phyloP scores from a whole-genome alignment of 2,888 invertebrate species.

The Masnerella sp. region DNA sequence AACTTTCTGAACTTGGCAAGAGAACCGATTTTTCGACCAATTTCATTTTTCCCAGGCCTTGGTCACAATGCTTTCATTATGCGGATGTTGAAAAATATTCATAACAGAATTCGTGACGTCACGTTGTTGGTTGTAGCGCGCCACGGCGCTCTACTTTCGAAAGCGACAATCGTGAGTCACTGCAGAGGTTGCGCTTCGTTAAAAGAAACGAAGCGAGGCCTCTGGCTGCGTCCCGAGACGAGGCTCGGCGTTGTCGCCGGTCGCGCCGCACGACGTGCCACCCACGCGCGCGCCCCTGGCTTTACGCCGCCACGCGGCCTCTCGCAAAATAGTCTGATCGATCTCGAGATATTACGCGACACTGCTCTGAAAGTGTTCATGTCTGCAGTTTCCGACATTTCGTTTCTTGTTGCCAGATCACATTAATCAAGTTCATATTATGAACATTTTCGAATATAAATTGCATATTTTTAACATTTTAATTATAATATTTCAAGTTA shows the following conservation, averaged over 20 bases:
- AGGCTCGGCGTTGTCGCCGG: no score
- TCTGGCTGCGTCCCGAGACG: conserved; percentile 34
- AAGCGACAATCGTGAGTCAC: conserved; percentile 50
- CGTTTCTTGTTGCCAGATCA: no score
- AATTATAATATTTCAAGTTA: no score
- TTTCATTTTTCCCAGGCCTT: conserved; percentile 26
- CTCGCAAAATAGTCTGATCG: conserved; percentile 46
- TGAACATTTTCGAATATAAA: no score
- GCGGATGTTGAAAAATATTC: conserved; percentile 44
- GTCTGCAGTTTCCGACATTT: no score
- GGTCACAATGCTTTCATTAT: conserved; percentile 17
- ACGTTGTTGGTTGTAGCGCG: conserved; percentile 30
- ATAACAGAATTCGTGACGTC: conserved; percentile 41
- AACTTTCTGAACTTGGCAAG: neutral
- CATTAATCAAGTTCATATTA: no score
- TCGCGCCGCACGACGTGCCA: conserved; percentile 35
- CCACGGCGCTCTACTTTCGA: conserved; percentile 52
- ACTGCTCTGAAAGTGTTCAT: neutral
- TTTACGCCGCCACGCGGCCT: conserved; percentile 41
- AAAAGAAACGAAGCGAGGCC: conserved; percentile 35
- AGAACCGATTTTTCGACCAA: neutral
- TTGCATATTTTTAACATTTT: no score
- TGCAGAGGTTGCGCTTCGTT: conserved; percentile 45
- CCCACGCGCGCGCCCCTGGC: conserved; percentile 53
- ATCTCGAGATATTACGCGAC: conserved; percentile 46